Base-by-base conservation (phyloP, 2,888 invertebrate species). In the Heteromurus nitidus region DNA sequence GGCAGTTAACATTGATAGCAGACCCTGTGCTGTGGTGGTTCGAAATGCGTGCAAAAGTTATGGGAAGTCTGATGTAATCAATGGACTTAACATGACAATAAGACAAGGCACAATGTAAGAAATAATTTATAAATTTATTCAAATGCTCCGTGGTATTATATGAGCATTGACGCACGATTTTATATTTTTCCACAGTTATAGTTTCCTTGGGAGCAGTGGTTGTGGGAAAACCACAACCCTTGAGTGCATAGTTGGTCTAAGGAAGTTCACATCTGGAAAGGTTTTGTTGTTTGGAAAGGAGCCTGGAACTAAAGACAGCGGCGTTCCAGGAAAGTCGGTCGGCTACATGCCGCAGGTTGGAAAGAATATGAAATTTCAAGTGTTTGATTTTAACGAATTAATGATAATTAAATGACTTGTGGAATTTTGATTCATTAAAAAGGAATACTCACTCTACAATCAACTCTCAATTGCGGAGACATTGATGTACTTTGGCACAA, bases 401-500 rank as follows among this genome's bases (percentile, higher is more conserved):
- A 9, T 36, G 5, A 36, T 13, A 13, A 50, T n/a, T 13, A 18
- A 5, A 18, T 5, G 11, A 11, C n/a, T n/a, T n/a, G 3, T 53
- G 18, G 18, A 22, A 53, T 3, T 5, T 72, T 84, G 76, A 82
- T 86, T 47, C n/a, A n/a, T n/a, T n/a, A n/a, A n/a, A 16, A 11
- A 47, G 3, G 47, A 5, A n/a, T 36, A 36, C 80, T 96, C 96
- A 0, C 91, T 96, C 0, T 96, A 95, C 89, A 95, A 94, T 0
- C 96, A 96, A 90, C 96, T 97, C 90, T 94, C 96, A 44, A 97
- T 97, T 88, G 93, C 93, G 85, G 97, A 97, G 89, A 97, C 97
- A 0, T 94, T 97, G 94, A 94, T 95, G 93, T 97, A 96, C 90
- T 97, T 97, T 90, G 97, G 97, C 47, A 95, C 96, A 93, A 95